Evolutionary conservation across 2,113 vertebrate species (phyloP).

Genomic region (Pardalotus punctatus): DNA sequence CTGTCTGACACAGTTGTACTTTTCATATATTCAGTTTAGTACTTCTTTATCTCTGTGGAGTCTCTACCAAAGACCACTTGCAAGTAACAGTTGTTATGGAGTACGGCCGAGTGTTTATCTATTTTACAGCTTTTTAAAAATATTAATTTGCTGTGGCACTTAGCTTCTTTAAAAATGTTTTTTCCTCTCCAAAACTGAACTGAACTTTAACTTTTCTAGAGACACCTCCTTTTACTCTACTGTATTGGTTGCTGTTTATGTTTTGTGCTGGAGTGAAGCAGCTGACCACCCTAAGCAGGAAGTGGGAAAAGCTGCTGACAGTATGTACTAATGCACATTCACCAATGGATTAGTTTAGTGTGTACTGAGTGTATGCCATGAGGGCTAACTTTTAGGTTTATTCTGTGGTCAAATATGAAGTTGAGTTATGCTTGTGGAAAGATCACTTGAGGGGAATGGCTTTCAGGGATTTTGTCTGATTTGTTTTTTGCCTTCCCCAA

Average conservation of each 20-base stretch:
- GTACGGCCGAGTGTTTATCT: background rate
- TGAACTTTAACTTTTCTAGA: background rate
- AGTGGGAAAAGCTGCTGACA: background rate
- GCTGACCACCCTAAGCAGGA: background rate
- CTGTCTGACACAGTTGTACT: background rate
- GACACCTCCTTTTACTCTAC: background rate
- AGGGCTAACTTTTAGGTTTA: background rate
- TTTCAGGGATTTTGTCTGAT: background rate
- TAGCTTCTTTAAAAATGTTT: background rate
- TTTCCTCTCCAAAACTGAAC: background rate
- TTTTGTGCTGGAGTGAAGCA: background rate
- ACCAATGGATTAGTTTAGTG: background rate
- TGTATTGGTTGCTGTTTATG: background rate
- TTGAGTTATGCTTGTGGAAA: background rate
- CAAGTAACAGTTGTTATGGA: conserved; percentile 19
- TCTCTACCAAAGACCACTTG: background rate
- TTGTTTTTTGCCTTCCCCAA: accelerated
- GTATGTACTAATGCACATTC: background rate
- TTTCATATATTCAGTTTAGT: background rate
- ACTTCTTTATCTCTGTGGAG: background rate
- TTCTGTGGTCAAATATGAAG: background rate
- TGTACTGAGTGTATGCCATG: background rate
- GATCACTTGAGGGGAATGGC: background rate
- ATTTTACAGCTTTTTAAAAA: background rate
- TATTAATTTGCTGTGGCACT: background rate